These are phyloP conservation scores for Latrodectus hesperus DNA, from an alignment of 2,888 invertebrate species.

Conservation along the genomic window DNA sequence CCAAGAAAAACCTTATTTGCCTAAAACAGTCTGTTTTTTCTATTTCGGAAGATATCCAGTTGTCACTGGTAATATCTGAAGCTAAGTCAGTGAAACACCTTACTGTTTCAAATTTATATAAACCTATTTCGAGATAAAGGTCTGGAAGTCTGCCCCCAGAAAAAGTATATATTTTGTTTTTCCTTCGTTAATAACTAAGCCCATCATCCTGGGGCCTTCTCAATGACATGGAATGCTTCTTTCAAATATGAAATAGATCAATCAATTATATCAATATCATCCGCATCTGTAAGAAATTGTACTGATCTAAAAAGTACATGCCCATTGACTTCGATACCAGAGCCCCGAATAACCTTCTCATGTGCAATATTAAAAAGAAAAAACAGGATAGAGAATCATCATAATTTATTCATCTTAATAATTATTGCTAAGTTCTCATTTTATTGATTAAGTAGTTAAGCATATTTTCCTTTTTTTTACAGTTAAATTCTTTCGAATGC, in stretches of 20 bases:
- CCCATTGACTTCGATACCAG: background rate
- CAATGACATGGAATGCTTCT: background rate
- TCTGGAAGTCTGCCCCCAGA: background rate
- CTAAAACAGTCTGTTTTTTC: background rate
- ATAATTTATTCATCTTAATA: too few species aligned
- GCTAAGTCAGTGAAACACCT: background rate
- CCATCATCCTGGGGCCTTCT: background rate
- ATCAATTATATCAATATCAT: conserved; percentile 2
- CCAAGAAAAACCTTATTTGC: background rate
- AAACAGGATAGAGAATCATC: conserved; percentile 2
- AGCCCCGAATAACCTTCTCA: conserved; percentile 2
- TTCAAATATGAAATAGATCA: background rate
- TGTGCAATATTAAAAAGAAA: background rate
- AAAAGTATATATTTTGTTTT: background rate
- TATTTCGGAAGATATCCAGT: background rate
- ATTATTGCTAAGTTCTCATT: too few species aligned
- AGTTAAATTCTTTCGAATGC: too few species aligned
- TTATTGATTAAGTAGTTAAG: too few species aligned
- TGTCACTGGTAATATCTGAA: background rate
- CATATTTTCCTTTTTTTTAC: too few species aligned
- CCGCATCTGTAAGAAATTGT: background rate
- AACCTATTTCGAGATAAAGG: conserved; percentile 8
- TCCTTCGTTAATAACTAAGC: background rate
- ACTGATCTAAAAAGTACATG: background rate
- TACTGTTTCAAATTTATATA: conserved; percentile 7